Conservation (phyloP, 2,888 invertebrate species). For the Agriopis marginaria region DNA sequence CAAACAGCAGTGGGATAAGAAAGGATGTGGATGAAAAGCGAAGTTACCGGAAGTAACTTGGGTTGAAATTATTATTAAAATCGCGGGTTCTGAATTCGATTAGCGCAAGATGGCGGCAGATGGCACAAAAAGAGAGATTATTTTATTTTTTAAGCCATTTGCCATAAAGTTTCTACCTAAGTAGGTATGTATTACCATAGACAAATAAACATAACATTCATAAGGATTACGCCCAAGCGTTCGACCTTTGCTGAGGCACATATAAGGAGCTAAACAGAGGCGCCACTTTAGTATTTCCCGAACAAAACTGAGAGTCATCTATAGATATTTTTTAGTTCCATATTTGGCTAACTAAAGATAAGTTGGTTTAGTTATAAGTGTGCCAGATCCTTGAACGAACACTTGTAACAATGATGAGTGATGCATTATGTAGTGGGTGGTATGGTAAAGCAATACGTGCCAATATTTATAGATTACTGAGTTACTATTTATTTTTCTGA, state of each 20-base stretch:
- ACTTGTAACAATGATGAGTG: slow-evolving; percentile 7
- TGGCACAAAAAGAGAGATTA: too few species aligned
- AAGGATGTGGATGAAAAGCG: too few species aligned
- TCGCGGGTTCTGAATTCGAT: too few species aligned
- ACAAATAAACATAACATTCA: slow-evolving; percentile 8
- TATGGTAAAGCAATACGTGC: not conserved
- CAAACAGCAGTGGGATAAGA: too few species aligned
- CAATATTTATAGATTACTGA: not conserved
- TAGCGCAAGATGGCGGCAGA: too few species aligned
- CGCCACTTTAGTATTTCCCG: not conserved
- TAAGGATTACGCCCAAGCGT: slow-evolving; percentile 5
- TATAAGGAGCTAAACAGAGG: not conserved
- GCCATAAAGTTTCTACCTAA: not conserved
- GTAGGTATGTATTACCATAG: not conserved
- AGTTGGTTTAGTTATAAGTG: slow-evolving; percentile 5
- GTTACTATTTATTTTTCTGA: not conserved
- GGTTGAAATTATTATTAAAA: too few species aligned
- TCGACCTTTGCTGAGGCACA: slow-evolving; percentile 15
- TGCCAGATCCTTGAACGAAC: slow-evolving; percentile 22
- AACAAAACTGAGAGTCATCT: not conserved
- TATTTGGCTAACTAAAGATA: not conserved
- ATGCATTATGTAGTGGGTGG: slow-evolving; percentile 15
- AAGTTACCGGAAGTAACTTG: too few species aligned
- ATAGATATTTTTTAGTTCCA: not conserved
- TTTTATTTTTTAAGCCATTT: too few species aligned